Base-by-base conservation (phyloP, 2,888 invertebrate species). In the Chouioia cunea region DNA sequence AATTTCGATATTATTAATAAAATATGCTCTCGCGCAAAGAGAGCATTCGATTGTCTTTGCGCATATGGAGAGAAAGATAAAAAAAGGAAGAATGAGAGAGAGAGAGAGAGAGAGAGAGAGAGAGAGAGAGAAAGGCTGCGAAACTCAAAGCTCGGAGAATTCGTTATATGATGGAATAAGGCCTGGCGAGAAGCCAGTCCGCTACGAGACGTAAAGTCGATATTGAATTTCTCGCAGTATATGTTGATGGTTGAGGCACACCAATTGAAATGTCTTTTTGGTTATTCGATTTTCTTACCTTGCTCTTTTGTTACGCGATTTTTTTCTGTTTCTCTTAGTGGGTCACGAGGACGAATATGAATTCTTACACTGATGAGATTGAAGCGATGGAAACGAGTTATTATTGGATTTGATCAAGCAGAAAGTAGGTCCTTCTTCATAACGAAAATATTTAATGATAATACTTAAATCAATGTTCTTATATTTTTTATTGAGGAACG, bases 1-100 rank as follows among this genome's bases (percentile, higher is more conserved):
- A 62, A 62, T 71, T 66, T 66, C 62, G 66, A 62, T 71, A 71
- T 71, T 71, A 71, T 66, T 71, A 71, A 71, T 66, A 66, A 62
- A 57, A 56, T 48, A 66, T n/a, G 47, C 36, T 6, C 12, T 36
- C 36, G 36, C 36, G 36, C 36, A 36, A 36, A 36, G 36, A 36
- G 36, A 36, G 36, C 36, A 27, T 22, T 47, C 62, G 56, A 56
- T 68, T 68, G 60, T 36, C 36, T 36, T 36, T 36, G 36, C 36
- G 36, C 36, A 36, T 36, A 36, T 36, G 36, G 63, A 63, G 57
- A 69, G 44, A 46, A 53, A 16, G 58, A 23, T 14, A 18, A 20
- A 27, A 47, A 14, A 20, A 54, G 27, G 47, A 46, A 44, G 46
- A 27, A 47, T 23, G 22, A 60, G n/a, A 23, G 54, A 12, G 57